Evolutionary conservation across 2,797 vertebrate species (phyloP).

Genomic region (Onychomys arenicola): DNA sequence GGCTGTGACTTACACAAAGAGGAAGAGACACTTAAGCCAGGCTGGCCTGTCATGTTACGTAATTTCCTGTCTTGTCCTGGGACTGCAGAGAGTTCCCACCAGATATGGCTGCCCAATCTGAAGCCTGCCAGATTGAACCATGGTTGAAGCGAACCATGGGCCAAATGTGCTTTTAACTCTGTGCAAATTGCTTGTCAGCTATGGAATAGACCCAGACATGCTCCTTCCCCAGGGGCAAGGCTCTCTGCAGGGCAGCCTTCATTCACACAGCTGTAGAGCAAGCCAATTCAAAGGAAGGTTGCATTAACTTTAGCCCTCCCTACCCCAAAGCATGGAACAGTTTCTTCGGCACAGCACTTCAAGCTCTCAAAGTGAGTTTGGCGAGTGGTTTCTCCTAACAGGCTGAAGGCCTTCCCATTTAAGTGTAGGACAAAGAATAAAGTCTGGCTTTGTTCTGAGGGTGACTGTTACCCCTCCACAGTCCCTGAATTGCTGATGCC

Average conservation of each 20-base stretch:
- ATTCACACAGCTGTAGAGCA: not conserved
- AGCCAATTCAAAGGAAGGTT: not conserved
- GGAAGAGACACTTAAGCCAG: not conserved
- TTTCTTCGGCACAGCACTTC: conserved; percentile 12
- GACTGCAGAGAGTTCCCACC: not conserved
- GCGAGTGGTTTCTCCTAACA: not conserved
- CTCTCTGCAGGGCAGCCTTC: not conserved
- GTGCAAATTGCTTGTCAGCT: not conserved
- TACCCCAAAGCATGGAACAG: not conserved
- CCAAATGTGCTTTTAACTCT: not conserved
- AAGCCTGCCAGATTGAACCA: not conserved
- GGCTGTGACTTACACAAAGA: not conserved
- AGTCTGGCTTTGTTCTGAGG: not conserved
- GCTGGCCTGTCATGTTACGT: not conserved
- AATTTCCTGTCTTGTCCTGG: not conserved
- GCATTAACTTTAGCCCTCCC: not conserved
- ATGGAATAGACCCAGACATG: not conserved
- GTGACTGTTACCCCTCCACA: not conserved
- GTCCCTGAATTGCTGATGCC: not conserved
- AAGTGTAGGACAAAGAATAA: not conserved
- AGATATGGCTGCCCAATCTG: not conserved
- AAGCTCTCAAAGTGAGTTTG: not conserved
- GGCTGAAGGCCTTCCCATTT: not conserved
- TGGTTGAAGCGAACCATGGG: not conserved
- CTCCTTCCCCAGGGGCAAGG: not conserved